Conservation (phyloP, 2,888 invertebrate genomes). For the Deilephila elpenor region DNA sequence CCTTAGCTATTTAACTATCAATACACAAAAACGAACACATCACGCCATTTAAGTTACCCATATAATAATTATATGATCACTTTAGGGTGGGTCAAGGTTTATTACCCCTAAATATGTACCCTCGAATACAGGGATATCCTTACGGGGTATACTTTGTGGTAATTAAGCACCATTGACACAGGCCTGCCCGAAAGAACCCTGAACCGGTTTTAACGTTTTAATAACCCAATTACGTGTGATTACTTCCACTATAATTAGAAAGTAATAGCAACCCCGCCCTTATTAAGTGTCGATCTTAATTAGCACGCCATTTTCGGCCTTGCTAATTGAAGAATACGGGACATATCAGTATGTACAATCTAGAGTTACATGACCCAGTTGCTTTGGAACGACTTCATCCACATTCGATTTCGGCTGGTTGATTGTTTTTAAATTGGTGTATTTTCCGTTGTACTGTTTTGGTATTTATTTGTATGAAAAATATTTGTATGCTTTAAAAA, state of each 20-base stretch:
- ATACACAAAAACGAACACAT: neutral
- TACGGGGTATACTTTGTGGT: neutral
- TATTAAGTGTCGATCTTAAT: slow-evolving; percentile 39
- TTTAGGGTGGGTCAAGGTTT: slow-evolving; percentile 11
- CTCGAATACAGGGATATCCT: neutral
- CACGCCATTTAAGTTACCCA: neutral
- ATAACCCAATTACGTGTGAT: slow-evolving; percentile 39
- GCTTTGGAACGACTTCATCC: slow-evolving; percentile 1
- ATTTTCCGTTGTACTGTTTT: neutral
- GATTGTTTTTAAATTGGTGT: neutral
- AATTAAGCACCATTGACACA: slow-evolving; percentile 9
- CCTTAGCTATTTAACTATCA: no score
- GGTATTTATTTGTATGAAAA: no score
- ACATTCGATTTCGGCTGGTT: neutral
- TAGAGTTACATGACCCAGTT: neutral
- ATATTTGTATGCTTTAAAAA: no score
- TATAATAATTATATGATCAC: neutral
- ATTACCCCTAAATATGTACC: slow-evolving; percentile 5
- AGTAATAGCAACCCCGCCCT: slow-evolving; percentile 35
- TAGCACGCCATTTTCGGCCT: slow-evolving; percentile 37
- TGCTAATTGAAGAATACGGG: slow-evolving; percentile 27
- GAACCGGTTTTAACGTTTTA: slow-evolving; percentile 29
- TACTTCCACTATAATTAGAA: slow-evolving; percentile 43
- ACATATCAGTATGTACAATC: neutral
- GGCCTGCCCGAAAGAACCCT: neutral